Percentiles rank a stretch among this genome's conserved stretches.
phyloP scores from a whole-genome alignment of 2,113 vertebrate genomes.

The Ovis aries region DNA sequence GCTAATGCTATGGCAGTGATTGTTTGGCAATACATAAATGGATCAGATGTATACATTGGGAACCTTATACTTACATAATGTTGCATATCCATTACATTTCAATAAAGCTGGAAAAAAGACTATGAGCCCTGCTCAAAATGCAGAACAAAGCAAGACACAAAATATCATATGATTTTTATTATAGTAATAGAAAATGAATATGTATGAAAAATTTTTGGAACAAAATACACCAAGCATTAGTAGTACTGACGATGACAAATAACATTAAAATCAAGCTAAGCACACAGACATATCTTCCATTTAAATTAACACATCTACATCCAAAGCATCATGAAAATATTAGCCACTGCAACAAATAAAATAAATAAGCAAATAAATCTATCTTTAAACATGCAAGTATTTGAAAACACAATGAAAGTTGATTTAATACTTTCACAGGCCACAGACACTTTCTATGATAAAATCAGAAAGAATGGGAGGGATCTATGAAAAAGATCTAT shows the following conservation, averaged over 20 bases:
- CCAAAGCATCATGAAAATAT: neutral
- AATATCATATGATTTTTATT: neutral
- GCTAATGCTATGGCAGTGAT: neutral
- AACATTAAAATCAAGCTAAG: neutral
- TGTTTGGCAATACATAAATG: neutral
- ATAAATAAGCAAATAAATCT: neutral
- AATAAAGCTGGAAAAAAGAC: neutral
- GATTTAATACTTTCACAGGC: neutral
- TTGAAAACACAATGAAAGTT: conserved; percentile 8
- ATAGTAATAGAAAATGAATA: neutral
- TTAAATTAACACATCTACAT: neutral
- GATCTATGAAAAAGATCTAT: neutral
- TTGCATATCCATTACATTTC: neutral
- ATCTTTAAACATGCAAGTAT: neutral
- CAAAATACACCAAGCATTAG: neutral
- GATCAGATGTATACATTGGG: neutral
- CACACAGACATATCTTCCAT: neutral
- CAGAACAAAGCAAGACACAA: conserved; percentile 12
- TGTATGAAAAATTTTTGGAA: neutral
- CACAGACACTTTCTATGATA: neutral
- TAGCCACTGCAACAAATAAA: neutral
- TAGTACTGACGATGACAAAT: neutral
- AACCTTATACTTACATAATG: neutral
- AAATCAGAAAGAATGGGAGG: neutral
- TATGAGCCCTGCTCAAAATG: neutral